Evolutionary conservation across 2,888 invertebrate genomes (phyloP), one percentile per base, ranked within the genome.

Genomic region (Apodemia hepburni): DNA sequence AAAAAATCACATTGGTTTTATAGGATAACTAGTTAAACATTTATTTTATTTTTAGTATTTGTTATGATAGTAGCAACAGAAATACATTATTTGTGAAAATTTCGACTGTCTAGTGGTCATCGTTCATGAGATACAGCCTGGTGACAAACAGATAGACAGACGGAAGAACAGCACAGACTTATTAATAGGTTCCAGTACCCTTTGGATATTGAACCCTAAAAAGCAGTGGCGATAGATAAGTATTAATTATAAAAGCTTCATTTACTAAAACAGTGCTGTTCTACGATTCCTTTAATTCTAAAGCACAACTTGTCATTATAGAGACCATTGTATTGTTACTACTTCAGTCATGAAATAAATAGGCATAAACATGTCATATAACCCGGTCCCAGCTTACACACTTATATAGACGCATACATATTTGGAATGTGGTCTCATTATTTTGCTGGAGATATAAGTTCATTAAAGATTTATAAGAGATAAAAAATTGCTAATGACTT

Each of bases 401-500:
- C 17, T 38, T 38, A 42, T 17, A 42, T 58, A 38, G 38, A 38
- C 42, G 42, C 27, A 45, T 42, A 47, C 45, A 45, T 60, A 22
- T 47, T 47, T 47, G 60, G 60, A 60, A 60, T 47, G 60, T 27
- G n/a, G 60, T 42, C 60, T 60, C 45, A 45, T 60, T 60, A 60
- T 60, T 60, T 60, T n/a, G 42, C 45, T 8, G 54, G 22, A 22
- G 38, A 59, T 42, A 29, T 45, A 47, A 60, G 60, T 45, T 27
- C 45, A 27, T 60, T 60, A 60, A 60, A 57, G 57, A 57, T 57
- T 57, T 57, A 57, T n/a, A 27, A 57, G 57, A 27, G 54, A 54
- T 45, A 17, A 47, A 57, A 57, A 57, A 29, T n/a, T n/a, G 15
- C 57, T 57, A 57, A 57, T 60, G 60, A 60, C n/a, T 60, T 60